These are phyloP conservation scores for Butorides virescens DNA, from an alignment of 2,113 vertebrate species.

Conservation along the genomic window DNA sequence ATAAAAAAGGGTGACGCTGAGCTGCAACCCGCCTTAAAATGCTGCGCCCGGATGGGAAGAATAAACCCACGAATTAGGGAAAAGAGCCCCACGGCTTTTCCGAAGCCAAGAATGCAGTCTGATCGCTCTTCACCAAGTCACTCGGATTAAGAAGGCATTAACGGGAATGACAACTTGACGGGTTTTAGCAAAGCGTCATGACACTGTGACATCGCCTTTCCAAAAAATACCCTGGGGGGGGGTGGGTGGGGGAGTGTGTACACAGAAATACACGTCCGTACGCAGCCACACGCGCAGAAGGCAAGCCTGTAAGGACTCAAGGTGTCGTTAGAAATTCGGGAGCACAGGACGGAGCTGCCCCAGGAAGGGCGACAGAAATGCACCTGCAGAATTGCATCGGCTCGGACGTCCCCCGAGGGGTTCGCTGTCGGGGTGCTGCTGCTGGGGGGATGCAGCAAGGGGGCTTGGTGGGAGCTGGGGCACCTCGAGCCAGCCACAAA, in stretches of 20 bases:
- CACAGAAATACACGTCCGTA: fast-evolving
- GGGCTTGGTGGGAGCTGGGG: not conserved
- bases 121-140: not conserved
- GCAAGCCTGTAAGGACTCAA: not conserved
- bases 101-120: not conserved
- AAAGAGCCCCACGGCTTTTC: not conserved
- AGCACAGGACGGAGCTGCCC: fast-evolving
- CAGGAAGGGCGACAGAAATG: not conserved
- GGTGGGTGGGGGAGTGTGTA: too few relatives aligned
- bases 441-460: not conserved
- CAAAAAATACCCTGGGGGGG: fast-evolving
- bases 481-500: fast-evolving
- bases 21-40: not conserved
- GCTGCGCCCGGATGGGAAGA: fast-evolving
- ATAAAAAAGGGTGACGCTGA: not conserved
- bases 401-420: not conserved
- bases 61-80: not conserved
- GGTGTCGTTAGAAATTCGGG: fast-evolving
- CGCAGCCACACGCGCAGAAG: not conserved
- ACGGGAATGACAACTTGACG: not conserved
- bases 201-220: not conserved
- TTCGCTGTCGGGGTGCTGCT: not conserved
- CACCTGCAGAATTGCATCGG: fast-evolving
- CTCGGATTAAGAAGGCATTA: not conserved
- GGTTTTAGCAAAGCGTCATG: not conserved